phyloP scores from a whole-genome alignment of 1,140 invertebrate species.

The Streblospio benedicti region DNA sequence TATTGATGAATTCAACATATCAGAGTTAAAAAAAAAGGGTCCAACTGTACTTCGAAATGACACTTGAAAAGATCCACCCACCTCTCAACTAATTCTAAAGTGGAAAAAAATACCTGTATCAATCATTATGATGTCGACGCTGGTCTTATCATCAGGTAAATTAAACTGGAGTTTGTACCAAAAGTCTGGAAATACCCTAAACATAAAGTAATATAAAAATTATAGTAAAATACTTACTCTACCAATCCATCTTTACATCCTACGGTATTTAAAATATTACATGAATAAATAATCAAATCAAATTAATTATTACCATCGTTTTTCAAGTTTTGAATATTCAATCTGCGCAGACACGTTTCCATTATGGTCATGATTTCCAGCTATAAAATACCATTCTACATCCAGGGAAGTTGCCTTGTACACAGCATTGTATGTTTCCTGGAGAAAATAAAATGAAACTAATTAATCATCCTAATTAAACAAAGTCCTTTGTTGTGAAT shows the following conservation, averaged over 20 bases:
- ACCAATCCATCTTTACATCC: no score
- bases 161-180: background rate
- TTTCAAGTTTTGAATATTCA: slow-evolving; percentile 25
- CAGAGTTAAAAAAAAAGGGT: no score
- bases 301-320: slow-evolving; percentile 19
- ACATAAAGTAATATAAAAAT: no score
- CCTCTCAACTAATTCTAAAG: no score
- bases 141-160: background rate
- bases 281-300: slow-evolving; percentile 13
- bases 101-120: no score
- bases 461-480: background rate
- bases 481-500: background rate
- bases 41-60: no score
- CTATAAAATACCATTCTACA: slow-evolving; percentile 44
- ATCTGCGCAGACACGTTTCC: slow-evolving; percentile 47
- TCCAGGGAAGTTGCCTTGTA: slow-evolving; percentile 25
- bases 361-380: slow-evolving; percentile 48
- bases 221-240: no score
- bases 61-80: no score
- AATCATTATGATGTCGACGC: slow-evolving; percentile 3
- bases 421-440: slow-evolving; percentile 34
- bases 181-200: slow-evolving; percentile 11
- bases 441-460: slow-evolving; percentile 2
- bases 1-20: no score
- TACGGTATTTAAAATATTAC: slow-evolving; percentile 12